Conservation (phyloP, 2,113 vertebrate species). For the Tetrax tetrax region DNA sequence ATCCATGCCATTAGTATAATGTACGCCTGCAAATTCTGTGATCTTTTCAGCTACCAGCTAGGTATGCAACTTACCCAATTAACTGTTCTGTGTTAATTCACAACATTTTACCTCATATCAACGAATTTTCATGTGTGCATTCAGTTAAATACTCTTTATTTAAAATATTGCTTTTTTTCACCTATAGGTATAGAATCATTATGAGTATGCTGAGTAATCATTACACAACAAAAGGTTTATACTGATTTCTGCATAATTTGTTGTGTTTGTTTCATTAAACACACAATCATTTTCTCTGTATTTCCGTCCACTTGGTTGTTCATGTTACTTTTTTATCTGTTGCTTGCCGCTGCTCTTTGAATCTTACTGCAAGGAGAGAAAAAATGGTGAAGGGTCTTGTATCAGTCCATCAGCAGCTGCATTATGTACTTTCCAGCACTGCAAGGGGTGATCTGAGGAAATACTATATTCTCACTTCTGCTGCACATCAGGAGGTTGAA, state of each 20-base stretch:
- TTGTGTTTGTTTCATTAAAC: neutral
- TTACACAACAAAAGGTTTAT: too few species aligned
- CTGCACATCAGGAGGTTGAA: neutral
- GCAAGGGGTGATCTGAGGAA: neutral
- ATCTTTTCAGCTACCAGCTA: neutral
- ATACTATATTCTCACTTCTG: neutral
- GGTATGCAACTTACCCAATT: neutral
- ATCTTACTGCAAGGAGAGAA: neutral
- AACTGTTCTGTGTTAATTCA: neutral
- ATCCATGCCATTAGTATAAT: neutral
- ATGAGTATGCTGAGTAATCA: neutral
- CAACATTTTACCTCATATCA: neutral
- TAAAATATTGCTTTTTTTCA: neutral
- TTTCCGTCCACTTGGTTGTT: neutral
- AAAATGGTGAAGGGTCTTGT: neutral
- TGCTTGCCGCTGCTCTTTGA: neutral
- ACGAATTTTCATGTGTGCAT: neutral
- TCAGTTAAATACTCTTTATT: neutral
- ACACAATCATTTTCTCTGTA: neutral
- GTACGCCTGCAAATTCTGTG: neutral
- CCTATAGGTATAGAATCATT: too few species aligned
- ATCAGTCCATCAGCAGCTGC: neutral
- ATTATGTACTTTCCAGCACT: neutral
- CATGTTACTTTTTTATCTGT: neutral
- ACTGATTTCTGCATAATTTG: neutral